phyloP scores from a whole-genome alignment of 1,140 invertebrate genomes.

The Triops longicaudatus region DNA sequence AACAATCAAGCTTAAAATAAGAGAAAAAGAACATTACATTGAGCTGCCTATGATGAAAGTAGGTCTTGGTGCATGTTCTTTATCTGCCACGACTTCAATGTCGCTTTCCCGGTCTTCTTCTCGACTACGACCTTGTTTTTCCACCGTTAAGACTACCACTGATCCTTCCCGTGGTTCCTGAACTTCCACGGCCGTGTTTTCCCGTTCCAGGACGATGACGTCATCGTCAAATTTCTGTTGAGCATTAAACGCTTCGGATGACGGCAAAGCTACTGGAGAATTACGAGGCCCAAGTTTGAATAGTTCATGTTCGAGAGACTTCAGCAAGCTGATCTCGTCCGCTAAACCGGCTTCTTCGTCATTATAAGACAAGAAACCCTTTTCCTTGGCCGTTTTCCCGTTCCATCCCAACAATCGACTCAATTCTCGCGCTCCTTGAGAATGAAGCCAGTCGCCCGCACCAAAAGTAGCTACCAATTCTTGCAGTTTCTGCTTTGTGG shows the following conservation, averaged over 20 bases:
- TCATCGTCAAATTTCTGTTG: background rate
- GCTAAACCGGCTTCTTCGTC: background rate
- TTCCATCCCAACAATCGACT: background rate
- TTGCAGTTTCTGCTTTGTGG: background rate
- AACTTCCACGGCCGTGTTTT: background rate
- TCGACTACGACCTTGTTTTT: background rate
- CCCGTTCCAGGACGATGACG: background rate
- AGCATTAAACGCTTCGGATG: background rate
- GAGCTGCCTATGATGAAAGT: background rate
- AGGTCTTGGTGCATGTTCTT: background rate
- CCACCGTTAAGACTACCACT: background rate
- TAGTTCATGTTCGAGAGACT: background rate
- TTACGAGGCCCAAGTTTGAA: background rate
- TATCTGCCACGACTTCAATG: background rate
- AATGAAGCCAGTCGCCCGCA: background rate
- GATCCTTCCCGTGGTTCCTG: background rate
- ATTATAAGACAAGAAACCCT: background rate
- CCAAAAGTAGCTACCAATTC: background rate
- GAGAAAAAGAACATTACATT: background rate
- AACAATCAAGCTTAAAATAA: no score
- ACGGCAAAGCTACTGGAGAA: background rate
- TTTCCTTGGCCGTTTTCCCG: background rate
- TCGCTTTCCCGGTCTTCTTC: slow-evolving; percentile 5
- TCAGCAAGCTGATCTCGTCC: background rate
- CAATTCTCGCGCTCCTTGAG: background rate